Evolutionary conservation across 2,797 vertebrate species (phyloP).

Genomic region (Chaetophractus vellerosus): DNA sequence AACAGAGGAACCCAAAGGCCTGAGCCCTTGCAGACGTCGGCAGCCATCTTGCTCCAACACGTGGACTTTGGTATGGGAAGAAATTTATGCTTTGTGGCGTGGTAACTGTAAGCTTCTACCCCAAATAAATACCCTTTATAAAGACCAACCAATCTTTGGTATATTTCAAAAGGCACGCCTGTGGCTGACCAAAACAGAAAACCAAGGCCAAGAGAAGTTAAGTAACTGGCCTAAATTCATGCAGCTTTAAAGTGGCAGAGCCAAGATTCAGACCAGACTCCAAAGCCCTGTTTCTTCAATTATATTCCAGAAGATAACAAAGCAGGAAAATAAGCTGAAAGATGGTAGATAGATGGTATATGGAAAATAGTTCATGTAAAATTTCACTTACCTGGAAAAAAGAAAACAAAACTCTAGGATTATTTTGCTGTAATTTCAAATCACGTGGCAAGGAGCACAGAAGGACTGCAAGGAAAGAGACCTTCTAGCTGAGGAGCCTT

Average conservation of each 20-base stretch:
- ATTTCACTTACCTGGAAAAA: background rate
- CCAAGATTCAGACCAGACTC: background rate
- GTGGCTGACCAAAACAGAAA: too few species aligned
- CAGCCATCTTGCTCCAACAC: too few species aligned
- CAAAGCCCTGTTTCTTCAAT: background rate
- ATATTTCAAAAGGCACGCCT: too few species aligned
- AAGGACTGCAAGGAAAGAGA: background rate
- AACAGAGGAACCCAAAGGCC: too few species aligned
- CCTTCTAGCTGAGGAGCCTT: background rate
- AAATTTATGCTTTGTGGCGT: too few species aligned
- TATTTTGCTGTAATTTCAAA: slow-evolving; percentile 37
- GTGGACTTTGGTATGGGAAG: too few species aligned
- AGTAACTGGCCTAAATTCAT: background rate
- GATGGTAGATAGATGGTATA: background rate
- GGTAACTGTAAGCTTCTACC: too few species aligned
- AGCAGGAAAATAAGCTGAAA: background rate
- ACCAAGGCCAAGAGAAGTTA: slow-evolving; percentile 35
- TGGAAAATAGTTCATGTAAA: background rate
- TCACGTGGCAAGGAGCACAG: background rate
- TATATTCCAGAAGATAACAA: background rate
- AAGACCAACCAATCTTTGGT: too few species aligned
- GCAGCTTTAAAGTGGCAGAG: background rate
- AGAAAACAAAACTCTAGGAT: background rate
- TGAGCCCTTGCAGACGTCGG: too few species aligned
- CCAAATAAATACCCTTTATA: too few species aligned